Percentiles rank a stretch among this genome's conserved stretches.
Conservation (phyloP, 2,113 vertebrate genomes). For the Perognathus longimembris region DNA sequence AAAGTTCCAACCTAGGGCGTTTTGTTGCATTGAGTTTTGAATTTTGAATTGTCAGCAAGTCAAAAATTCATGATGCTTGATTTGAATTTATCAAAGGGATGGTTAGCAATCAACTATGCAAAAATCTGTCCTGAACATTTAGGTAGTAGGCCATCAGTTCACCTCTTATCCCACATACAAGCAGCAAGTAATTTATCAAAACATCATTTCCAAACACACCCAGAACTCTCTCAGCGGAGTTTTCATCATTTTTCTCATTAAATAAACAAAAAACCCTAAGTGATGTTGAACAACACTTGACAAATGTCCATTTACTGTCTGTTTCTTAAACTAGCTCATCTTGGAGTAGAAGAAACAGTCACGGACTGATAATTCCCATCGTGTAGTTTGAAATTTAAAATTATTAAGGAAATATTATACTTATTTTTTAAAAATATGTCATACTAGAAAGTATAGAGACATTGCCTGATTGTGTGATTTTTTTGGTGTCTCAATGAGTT, state of each 20-base stretch:
- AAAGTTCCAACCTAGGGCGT: neutral
- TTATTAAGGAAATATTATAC: neutral
- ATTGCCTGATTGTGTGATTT: neutral
- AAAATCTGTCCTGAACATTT: neutral
- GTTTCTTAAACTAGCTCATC: neutral
- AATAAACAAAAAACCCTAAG: neutral
- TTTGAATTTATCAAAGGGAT: neutral
- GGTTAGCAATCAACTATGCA: neutral
- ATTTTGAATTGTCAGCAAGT: neutral
- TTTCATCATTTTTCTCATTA: slow-evolving; percentile 18
- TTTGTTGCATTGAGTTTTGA: slow-evolving; percentile 13
- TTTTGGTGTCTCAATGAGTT: neutral
- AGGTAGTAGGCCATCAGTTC: neutral
- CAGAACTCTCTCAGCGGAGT: slow-evolving; percentile 5
- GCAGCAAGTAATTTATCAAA: slow-evolving; percentile 38
- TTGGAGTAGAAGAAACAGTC: neutral
- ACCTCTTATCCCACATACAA: neutral
- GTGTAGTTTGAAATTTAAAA: slow-evolving; percentile 10
- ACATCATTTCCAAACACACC: neutral
- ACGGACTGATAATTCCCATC: too few species aligned
- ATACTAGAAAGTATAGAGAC: neutral
- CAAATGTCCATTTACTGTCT: neutral
- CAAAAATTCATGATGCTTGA: neutral
- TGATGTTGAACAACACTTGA: neutral
- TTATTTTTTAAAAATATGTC: slow-evolving; percentile 8